Percentiles rank a stretch among this genome's conserved stretches.
phyloP scores from a whole-genome alignment of 1,140 invertebrate genomes.

The Drosophila chauvacae region DNA sequence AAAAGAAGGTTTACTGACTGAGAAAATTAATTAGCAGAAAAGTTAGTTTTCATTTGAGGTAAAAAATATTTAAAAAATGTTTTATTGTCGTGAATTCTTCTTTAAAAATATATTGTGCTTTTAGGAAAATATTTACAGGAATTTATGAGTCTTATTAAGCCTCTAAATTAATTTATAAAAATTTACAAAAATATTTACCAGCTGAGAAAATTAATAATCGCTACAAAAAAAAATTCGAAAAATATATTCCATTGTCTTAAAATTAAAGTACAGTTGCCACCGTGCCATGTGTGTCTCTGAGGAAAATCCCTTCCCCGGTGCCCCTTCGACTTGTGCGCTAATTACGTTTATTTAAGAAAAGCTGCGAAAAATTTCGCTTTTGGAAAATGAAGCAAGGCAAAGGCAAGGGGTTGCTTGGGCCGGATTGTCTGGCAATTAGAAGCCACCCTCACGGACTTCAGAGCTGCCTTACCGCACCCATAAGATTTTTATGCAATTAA shows the following conservation, averaged over 20 bases:
- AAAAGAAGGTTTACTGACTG: no score
- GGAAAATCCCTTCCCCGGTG: neutral
- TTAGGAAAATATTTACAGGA: neutral
- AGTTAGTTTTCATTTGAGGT: no score
- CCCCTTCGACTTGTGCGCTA: conserved; percentile 42
- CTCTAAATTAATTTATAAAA: neutral
- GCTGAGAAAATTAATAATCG: neutral
- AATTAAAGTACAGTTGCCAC: conserved; percentile 16
- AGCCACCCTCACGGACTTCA: conserved; percentile 19
- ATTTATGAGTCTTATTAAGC: neutral
- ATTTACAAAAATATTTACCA: neutral
- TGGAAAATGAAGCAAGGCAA: neutral
- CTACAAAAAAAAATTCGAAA: neutral
- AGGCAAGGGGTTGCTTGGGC: neutral
- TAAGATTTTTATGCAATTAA: conserved; percentile 81
- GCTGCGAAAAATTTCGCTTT: conserved; percentile 48
- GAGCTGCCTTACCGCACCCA: conserved; percentile 26
- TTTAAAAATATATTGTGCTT: neutral
- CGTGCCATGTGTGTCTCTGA: neutral
- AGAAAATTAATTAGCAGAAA: no score
- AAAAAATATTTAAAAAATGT: no score
- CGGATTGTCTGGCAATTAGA: conserved; percentile 70
- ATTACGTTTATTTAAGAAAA: conserved; percentile 83
- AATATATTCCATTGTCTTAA: neutral
- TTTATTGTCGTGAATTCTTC: no score